phyloP scores from a whole-genome alignment of 2,113 vertebrate species.

The Sisor rabdophorus region DNA sequence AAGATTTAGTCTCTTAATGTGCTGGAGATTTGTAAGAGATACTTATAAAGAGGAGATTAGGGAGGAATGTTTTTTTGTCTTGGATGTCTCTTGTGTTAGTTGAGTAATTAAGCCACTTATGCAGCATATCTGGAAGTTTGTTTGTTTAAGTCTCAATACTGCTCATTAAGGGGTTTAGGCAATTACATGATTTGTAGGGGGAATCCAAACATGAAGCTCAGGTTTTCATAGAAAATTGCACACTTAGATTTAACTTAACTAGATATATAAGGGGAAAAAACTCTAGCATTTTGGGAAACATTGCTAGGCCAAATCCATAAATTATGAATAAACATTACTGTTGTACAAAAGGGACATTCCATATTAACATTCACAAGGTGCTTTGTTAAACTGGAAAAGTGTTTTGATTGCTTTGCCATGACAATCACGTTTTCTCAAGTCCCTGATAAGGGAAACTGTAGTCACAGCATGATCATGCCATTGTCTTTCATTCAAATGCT shows the following conservation, averaged over 20 bases:
- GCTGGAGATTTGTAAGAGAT: neutral
- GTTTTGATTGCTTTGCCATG: conserved; percentile 58
- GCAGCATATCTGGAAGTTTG: conserved; percentile 18
- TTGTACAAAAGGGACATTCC: conserved; percentile 44
- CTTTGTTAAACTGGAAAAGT: conserved; percentile 46
- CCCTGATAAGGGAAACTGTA: conserved; percentile 49
- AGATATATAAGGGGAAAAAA: neutral
- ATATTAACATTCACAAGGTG: conserved; percentile 49
- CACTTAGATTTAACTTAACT: conserved; percentile 14
- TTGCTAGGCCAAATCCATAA: neutral
- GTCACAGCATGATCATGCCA: conserved; percentile 55
- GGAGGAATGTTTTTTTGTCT: neutral
- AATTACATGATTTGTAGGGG: conserved; percentile 40
- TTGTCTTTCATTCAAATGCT: conserved; percentile 64
- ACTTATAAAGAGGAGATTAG: neutral
- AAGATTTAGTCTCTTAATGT: neutral
- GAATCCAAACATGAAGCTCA: conserved; percentile 42
- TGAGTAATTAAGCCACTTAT: conserved; percentile 19
- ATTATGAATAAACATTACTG: neutral
- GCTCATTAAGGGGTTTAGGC: conserved; percentile 58
- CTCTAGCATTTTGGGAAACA: conserved; percentile 9
- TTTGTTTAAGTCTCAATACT: conserved; percentile 31
- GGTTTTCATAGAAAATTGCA: conserved; percentile 39
- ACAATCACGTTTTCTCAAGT: conserved; percentile 59
- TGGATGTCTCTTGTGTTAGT: conserved; percentile 9